Conservation (phyloP, 2,113 vertebrate genomes). For the Dendrocopos noguchii region DNA sequence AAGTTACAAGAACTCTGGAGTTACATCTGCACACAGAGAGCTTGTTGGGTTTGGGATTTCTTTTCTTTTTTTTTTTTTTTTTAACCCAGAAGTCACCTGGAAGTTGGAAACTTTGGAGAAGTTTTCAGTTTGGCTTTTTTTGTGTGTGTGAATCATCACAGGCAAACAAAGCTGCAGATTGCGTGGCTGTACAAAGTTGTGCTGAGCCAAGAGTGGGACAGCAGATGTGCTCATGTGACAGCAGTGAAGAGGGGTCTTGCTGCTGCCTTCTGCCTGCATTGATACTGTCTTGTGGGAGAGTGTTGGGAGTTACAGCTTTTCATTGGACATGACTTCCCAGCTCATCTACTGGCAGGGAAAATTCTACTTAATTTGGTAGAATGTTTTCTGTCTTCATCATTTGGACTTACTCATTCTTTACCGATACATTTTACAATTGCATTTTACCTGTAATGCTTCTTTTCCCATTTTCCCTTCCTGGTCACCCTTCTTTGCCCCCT, state of each 20-base stretch:
- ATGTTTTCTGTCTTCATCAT: too few relatives aligned
- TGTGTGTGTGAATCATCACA: neutral
- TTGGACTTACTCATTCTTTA: too few relatives aligned
- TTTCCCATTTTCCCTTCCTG: too few relatives aligned
- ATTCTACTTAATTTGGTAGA: neutral
- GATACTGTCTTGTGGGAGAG: neutral
- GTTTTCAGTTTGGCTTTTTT: neutral
- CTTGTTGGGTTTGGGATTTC: too few relatives aligned
- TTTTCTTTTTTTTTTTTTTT: too few relatives aligned
- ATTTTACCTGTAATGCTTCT: too few relatives aligned
- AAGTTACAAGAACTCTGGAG: neutral
- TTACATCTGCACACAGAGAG: neutral
- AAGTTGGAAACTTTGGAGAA: neutral
- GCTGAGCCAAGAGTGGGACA: neutral
- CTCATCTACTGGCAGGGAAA: neutral
- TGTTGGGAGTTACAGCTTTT: neutral
- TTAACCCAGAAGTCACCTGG: neutral
- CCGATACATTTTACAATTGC: too few relatives aligned
- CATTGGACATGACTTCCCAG: rapidly evolving
- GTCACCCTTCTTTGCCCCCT: too few relatives aligned
- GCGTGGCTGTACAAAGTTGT: too few relatives aligned
- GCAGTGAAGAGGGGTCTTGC: neutral
- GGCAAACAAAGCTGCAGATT: neutral
- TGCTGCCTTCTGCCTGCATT: neutral
- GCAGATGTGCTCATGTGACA: rapidly evolving